A percentile compares a stretch with the other conserved stretches of the same genome.
phyloP scores from a whole-genome alignment of 2,888 invertebrate species.

The Heliconius aoede region DNA sequence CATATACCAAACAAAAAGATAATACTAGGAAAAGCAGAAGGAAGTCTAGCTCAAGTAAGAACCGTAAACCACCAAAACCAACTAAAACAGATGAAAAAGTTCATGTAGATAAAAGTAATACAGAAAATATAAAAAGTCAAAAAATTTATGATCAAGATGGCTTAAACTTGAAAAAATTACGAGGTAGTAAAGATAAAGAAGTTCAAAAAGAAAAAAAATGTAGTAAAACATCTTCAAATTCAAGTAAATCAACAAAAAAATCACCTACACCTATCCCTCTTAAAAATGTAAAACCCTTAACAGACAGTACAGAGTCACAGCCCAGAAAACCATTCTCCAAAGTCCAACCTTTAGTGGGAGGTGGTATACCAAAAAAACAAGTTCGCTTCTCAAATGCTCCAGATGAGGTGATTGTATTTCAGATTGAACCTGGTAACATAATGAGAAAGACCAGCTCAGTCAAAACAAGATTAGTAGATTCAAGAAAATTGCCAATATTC shows the following conservation, averaged over 20 bases:
- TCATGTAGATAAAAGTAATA: not conserved
- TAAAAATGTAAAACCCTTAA: conserved; percentile 63
- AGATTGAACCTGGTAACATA: conserved; percentile 72
- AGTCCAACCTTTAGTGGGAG: conserved; percentile 56
- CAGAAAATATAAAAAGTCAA: not conserved
- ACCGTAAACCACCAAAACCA: conserved; percentile 1
- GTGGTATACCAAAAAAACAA: conserved; percentile 52
- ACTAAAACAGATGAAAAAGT: not conserved
- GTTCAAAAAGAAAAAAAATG: conserved; percentile 26
- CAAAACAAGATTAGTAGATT: conserved; percentile 62
- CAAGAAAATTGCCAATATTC: conserved; percentile 62
- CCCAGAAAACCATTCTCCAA: conserved; percentile 66
- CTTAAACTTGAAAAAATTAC: conserved; percentile 11
- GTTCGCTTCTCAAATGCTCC: conserved; percentile 66
- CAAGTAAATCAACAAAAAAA: conserved; percentile 2
- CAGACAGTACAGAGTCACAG: conserved; percentile 49
- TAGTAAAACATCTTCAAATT: conserved; percentile 30
- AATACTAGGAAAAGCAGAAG: conserved; percentile 45
- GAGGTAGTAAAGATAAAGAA: conserved; percentile 21
- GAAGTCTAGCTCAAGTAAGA: conserved; percentile 41
- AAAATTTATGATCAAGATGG: conserved; percentile 30
- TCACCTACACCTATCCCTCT: conserved; percentile 51
- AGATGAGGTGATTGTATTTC: conserved; percentile 62
- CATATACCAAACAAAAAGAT: conserved; percentile 48
- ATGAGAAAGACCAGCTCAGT: conserved; percentile 69